Evolutionary conservation across 2,888 invertebrate species (phyloP).

Genomic region (Drosophila setosimentum): DNA sequence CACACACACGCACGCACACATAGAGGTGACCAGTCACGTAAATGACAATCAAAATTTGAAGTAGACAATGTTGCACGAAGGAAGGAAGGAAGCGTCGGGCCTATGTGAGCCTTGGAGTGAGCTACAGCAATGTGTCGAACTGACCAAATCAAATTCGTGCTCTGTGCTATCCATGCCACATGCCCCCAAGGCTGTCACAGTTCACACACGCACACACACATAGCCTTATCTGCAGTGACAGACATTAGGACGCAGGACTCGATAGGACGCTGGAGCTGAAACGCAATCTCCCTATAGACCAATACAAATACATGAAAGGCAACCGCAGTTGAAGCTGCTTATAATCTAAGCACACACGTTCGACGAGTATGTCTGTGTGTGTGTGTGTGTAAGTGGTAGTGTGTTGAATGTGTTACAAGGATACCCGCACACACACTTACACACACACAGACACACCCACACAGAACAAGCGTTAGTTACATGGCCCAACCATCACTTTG

Average conservation of each 20-base stretch:
- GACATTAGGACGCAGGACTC: slow-evolving; percentile 5
- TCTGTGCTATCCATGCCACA: slow-evolving; percentile 25
- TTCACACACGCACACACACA: slow-evolving; percentile 55
- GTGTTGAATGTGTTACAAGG: slow-evolving; percentile 59
- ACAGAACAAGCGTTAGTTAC: slow-evolving; percentile 68
- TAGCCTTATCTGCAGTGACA: slow-evolving; percentile 59
- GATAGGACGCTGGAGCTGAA: slow-evolving; percentile 17
- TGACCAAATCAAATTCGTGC: slow-evolving; percentile 76
- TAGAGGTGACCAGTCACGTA: slow-evolving; percentile 66
- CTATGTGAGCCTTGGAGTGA: slow-evolving; percentile 12
- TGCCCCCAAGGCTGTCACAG: slow-evolving; percentile 76
- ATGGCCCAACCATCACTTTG: slow-evolving; percentile 65
- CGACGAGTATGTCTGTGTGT: slow-evolving; percentile 8
- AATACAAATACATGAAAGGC: slow-evolving; percentile 61
- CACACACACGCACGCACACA: slow-evolving; percentile 7
- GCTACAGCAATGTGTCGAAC: slow-evolving; percentile 58
- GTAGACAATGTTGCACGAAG: slow-evolving; percentile 42
- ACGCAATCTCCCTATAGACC: slow-evolving; percentile 59
- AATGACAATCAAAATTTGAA: slow-evolving; percentile 80
- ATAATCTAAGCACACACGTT: slow-evolving; percentile 64
- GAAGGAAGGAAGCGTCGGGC: slow-evolving; percentile 38
- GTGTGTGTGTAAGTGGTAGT: slow-evolving; percentile 16
- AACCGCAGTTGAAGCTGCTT: slow-evolving; percentile 73
- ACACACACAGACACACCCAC: slow-evolving; percentile 20
- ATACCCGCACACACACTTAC: slow-evolving; percentile 52